Conservation (phyloP, 2,797 vertebrate genomes). For the Oreochromis mossambicus region DNA sequence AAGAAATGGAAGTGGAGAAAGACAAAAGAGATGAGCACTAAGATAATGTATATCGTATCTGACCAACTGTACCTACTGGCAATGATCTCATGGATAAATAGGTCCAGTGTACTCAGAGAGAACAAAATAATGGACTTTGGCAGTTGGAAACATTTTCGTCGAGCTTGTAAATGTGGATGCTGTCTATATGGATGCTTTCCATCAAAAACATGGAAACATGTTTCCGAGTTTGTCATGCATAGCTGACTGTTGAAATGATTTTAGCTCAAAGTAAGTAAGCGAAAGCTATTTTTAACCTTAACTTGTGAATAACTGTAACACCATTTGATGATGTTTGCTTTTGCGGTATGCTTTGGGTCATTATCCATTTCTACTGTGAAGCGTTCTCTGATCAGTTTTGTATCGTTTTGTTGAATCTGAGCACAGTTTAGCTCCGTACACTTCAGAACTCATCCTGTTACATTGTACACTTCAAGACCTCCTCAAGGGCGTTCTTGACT, state of each 20-base stretch:
- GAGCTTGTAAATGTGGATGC: background rate
- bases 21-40: constrained; percentile 8
- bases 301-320: background rate
- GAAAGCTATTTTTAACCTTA: background rate
- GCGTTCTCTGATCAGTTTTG: background rate
- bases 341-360: background rate
- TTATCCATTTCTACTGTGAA: background rate
- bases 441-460: background rate
- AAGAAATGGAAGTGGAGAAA: constrained; percentile 8
- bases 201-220: background rate
- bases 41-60: background rate
- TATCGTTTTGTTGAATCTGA: background rate
- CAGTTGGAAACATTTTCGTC: background rate
- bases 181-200: background rate
- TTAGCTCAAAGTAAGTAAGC: background rate
- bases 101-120: background rate
- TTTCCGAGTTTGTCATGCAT: background rate
- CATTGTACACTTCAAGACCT: background rate
- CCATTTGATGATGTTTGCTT: background rate
- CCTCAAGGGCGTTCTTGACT: background rate
- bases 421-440: background rate
- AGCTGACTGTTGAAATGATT: background rate
- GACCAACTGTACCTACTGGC: background rate
- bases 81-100: background rate
- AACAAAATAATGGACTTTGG: constrained; percentile 11